Base-by-base conservation (phyloP, 2,888 invertebrate species). In the Chaetogeoica ovagalla region DNA sequence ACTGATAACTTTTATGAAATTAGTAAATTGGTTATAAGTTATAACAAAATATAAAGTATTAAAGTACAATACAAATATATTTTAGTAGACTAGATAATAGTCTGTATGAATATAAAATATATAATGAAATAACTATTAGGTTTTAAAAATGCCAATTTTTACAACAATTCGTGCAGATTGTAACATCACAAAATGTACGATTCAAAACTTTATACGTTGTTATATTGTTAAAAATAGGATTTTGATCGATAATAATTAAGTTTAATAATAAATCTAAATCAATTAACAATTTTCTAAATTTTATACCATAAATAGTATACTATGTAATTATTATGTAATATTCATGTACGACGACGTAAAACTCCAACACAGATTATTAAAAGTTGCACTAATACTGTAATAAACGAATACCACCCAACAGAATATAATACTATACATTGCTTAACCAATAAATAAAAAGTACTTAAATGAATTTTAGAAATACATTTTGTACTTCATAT, bases 401-500 rank as follows among this genome's bases (percentile, higher is more conserved):
- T 62, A 60, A 72, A 62, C 63, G 8, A 63, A 73, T 52, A 63
- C 13, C 15, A 30, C 63, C 52, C 21, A 43, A 75, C 21, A 39
- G 19, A 57, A 74, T 74, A 2, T 73, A 15, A 15, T 57, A 30
- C 15, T 23, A 48, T 48, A 21, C 9, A 65, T 37, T 73, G 48
- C 48, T 60, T 30, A 48, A 23, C 48, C 13, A 5, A 39, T 59
- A 71, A 60, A 72, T 13, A 60, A 9, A 37, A 55, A 73, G 30
- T 73, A 4, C 39, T 21, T 57, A 2, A 30, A 63, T 19, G 21
- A 71, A 23, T 43, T 3, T 75, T 57, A 57, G 19, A 23, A 68
- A 76, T 68, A 23, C 0, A 77, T 37, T 75, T 62, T 69, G 52
- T 62, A 70, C 69, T 77, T 79, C 39, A 79, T 79, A 79, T 63